Evolutionary conservation across 2,888 invertebrate species (phyloP).

Genomic region (Lypha dubia): DNA sequence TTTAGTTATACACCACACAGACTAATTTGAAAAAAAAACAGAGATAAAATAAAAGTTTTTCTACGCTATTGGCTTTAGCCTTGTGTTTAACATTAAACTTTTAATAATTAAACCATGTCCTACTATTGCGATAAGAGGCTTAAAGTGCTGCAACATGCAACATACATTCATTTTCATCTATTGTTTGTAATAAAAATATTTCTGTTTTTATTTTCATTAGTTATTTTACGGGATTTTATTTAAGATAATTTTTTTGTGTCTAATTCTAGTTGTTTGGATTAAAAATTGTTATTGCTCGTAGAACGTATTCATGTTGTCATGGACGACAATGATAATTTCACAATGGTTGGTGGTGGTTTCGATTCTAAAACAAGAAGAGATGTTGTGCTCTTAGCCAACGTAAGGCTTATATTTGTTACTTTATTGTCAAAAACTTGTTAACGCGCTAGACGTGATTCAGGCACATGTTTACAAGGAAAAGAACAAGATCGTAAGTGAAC

Average conservation of each 20-base stretch:
- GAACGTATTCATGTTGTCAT: neutral
- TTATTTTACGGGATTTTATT: neutral
- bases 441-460: too few species aligned
- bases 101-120: slow-evolving; percentile 65
- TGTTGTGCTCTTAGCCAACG: too few species aligned
- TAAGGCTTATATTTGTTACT: too few species aligned
- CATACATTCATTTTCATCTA: slow-evolving; percentile 33
- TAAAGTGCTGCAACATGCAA: slow-evolving; percentile 65
- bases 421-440: too few species aligned
- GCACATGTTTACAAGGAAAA: too few species aligned
- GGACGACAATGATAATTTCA: neutral
- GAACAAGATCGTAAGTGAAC: too few species aligned
- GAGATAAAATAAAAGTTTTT: neutral
- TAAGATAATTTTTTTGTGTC: neutral
- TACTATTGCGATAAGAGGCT: slow-evolving; percentile 69
- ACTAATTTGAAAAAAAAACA: neutral
- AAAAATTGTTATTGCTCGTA: too few species aligned
- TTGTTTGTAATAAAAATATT: neutral
- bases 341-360: neutral
- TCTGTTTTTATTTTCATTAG: slow-evolving; percentile 16
- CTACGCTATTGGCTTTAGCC: slow-evolving; percentile 25
- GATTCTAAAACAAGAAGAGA: neutral
- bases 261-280: too few species aligned
- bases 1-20: neutral
- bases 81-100: slow-evolving; percentile 61